Evolutionary conservation across 2,113 vertebrate genomes (phyloP).

Genomic region (Pseudorhombus dupliciocellatus): DNA sequence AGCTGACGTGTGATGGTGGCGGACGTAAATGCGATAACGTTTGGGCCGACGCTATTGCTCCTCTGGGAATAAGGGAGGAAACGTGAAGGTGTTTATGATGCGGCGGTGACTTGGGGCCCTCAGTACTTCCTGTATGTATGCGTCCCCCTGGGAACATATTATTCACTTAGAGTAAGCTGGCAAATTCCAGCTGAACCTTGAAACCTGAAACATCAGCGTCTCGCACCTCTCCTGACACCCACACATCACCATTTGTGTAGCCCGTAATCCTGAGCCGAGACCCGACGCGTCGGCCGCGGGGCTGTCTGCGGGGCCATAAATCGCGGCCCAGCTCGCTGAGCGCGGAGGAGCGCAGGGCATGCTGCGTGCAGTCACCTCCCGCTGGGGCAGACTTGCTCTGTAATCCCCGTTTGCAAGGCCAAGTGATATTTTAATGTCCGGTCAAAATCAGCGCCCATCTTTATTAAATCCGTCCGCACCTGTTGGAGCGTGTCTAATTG

Average conservation of each 20-base stretch:
- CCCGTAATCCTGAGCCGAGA: conserved; percentile 48
- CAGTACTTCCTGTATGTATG: conserved; percentile 52
- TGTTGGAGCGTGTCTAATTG: conserved; percentile 60
- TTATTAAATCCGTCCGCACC: conserved; percentile 71
- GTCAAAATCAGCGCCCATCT: conserved; percentile 50
- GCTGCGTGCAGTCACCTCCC: conserved; percentile 40
- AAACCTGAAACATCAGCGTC: conserved; percentile 62
- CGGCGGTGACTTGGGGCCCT: conserved; percentile 31
- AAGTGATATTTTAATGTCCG: conserved; percentile 69
- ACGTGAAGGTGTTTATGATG: conserved; percentile 64
- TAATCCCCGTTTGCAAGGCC: conserved; percentile 73
- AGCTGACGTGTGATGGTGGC: conserved; percentile 88
- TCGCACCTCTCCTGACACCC: conserved; percentile 59
- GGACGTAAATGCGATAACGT: conserved; percentile 70
- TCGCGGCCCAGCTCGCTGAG: conserved; percentile 37
- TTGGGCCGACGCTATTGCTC: conserved; percentile 46
- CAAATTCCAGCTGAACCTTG: conserved; percentile 55
- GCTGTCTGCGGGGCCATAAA: conserved; percentile 48
- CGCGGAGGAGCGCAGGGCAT: conserved; percentile 27
- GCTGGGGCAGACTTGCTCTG: conserved; percentile 57
- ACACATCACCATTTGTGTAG: conserved; percentile 55
- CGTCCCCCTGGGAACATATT: conserved; percentile 52
- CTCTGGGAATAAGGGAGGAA: conserved; percentile 60
- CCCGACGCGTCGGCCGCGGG: conserved; percentile 18
- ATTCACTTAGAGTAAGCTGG: conserved; percentile 48